A percentile compares a stretch with the other conserved stretches of the same genome.
Conservation (phyloP, 2,113 vertebrate species). For the Malurus alboscapulatus region DNA sequence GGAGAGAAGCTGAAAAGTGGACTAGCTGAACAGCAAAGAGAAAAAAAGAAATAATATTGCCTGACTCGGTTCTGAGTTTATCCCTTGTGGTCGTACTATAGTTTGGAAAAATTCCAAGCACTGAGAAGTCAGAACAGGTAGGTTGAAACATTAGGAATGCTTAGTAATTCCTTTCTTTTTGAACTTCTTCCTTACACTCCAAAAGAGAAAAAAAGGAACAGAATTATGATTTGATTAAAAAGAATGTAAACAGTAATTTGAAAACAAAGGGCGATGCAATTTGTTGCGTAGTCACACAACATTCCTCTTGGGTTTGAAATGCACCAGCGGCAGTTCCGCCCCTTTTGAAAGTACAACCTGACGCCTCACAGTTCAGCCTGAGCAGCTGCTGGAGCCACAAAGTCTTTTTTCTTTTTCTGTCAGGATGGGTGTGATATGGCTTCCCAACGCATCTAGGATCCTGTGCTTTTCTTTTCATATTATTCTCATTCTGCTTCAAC, state of each 20-base stretch:
- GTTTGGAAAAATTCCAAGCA: neutral
- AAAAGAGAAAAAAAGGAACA: neutral
- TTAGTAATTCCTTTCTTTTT: neutral
- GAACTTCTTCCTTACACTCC: neutral
- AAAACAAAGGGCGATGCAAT: slow-evolving; percentile 18
- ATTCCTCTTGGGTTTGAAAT: slow-evolving; percentile 50
- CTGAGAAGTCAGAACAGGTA: neutral
- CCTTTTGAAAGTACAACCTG: slow-evolving; percentile 40
- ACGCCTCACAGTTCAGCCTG: neutral
- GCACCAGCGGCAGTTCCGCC: slow-evolving; percentile 33
- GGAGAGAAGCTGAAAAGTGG: neutral
- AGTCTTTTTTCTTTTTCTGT: neutral
- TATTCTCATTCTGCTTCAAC: neutral
- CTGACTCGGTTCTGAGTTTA: neutral
- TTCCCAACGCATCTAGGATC: neutral
- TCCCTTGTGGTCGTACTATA: neutral
- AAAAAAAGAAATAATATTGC: neutral
- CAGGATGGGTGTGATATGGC: neutral
- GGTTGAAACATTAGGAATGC: neutral
- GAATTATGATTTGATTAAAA: slow-evolving; percentile 28
- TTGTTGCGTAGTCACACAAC: slow-evolving; percentile 35
- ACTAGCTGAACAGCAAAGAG: neutral
- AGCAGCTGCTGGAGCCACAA: neutral
- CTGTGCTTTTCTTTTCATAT: neutral
- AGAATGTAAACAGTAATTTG: slow-evolving; percentile 55